These are phyloP conservation scores for Holothuria leucospilota DNA, from an alignment of 53 echinoderm and acorn worm species.

Conservation along the genomic window DNA sequence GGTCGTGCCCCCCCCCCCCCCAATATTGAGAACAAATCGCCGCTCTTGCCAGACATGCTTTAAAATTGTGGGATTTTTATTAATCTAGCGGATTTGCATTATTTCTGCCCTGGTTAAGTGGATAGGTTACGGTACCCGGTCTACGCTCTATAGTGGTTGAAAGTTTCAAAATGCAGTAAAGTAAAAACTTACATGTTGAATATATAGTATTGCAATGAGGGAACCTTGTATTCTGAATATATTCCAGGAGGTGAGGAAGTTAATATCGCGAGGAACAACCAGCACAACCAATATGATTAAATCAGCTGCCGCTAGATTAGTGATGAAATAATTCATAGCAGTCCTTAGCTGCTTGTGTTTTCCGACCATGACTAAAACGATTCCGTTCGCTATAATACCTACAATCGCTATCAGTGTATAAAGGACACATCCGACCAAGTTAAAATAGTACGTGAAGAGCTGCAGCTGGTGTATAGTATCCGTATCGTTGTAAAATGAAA, in stretches of 20 bases:
- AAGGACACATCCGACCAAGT: neutral
- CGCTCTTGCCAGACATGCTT: too few species aligned
- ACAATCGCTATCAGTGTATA: slow-evolving; percentile 35
- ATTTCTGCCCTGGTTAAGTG: too few species aligned
- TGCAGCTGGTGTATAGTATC: neutral
- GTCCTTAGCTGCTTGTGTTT: slow-evolving; percentile 31
- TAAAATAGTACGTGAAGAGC: neutral
- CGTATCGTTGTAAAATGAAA: slow-evolving; percentile 4
- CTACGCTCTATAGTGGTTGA: too few species aligned
- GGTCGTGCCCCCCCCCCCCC: too few species aligned
- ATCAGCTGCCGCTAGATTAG: slow-evolving; percentile 41
- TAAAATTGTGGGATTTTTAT: too few species aligned
- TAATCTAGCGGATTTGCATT: too few species aligned
- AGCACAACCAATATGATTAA: slow-evolving; percentile 28
- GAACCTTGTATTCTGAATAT: neutral
- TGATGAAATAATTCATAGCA: slow-evolving; percentile 45
- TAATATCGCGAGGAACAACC: slow-evolving; percentile 6
- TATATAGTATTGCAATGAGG: neutral
- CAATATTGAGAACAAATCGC: too few species aligned
- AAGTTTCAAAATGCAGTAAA: too few species aligned
- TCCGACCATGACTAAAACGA: slow-evolving; percentile 13
- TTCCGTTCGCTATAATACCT: slow-evolving; percentile 36
- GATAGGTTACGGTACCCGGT: too few species aligned
- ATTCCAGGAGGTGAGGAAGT: slow-evolving; percentile 19
- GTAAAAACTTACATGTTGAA: slow-evolving; percentile 38